A percentile compares a stretch with the other conserved stretches of the same genome.
These are phyloP conservation scores for Alcis repandata DNA, from an alignment of 2,888 invertebrate species.

Conservation along the genomic window DNA sequence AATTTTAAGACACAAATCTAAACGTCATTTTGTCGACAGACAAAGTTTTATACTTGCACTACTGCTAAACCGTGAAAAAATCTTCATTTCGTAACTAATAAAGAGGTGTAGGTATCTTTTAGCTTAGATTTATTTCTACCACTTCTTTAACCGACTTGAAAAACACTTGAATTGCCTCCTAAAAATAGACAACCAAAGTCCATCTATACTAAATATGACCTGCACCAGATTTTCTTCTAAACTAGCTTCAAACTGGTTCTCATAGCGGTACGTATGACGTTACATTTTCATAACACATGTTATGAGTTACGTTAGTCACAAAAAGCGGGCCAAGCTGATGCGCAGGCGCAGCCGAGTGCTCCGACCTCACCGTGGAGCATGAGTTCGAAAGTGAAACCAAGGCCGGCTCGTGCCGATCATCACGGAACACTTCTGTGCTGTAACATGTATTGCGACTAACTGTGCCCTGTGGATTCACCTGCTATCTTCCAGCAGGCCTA, in stretches of 20 bases:
- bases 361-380: conserved; percentile 62
- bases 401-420: conserved; percentile 25
- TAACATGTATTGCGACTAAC: conserved; percentile 10
- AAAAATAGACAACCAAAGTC: background rate
- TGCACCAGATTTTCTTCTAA: background rate
- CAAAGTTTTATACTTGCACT: too few relatives aligned
- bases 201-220: too few relatives aligned
- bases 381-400: conserved; percentile 75
- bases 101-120: too few relatives aligned
- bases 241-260: conserved; percentile 1
- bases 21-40: too few relatives aligned
- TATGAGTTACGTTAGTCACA: conserved; percentile 23
- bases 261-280: conserved; percentile 8
- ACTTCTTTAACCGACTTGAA: too few relatives aligned
- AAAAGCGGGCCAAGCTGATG: conserved; percentile 42
- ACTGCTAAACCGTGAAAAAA: too few relatives aligned
- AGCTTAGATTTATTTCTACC: too few relatives aligned
- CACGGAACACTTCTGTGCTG: conserved; percentile 33
- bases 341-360: conserved; percentile 54
- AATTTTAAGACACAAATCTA: too few relatives aligned
- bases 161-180: too few relatives aligned
- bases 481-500: too few relatives aligned
- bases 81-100: too few relatives aligned
- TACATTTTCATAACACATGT: conserved; percentile 16
- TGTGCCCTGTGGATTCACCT: too few relatives aligned